Base-by-base conservation (phyloP, 2,888 invertebrate species). In the Parasteatoda lunata region DNA sequence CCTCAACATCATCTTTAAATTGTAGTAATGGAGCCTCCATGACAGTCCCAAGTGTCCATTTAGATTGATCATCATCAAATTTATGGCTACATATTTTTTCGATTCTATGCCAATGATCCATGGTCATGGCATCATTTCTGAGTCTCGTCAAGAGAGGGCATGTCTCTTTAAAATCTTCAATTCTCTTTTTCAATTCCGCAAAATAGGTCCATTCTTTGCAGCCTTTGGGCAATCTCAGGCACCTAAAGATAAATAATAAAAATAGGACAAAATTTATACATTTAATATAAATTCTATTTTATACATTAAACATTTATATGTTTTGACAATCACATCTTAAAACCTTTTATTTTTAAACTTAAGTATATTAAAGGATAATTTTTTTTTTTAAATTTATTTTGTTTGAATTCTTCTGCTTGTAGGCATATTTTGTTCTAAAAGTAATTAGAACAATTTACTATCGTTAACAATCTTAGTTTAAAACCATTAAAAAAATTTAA, bases 121-220 rank as follows among this genome's bases (percentile, higher is more conserved):
- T 94, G 91, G 96, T 95, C 95, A 96, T 95, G 1, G 96, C 94
- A 91, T 96, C 96, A 91, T 96, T 96, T 4, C 97, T 95, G 97
- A 97, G 97, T 89, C 97, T 91, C 91, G 97, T 96, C 51, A 97
- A 92, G 54, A 97, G 91, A 0, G 97, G 97, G 91, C 96, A 96
- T 8, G 95, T 96, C 91, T 97, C 95, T 91, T 95, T 97, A 91
- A 97, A 97, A 91, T 97, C 97, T 90, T 97, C 97, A 88, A 97
- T 97, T 92, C 96, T 97, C 89, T 95, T 95, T 91, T 96, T 97
- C 84, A 97, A 92, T 90, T 96, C 97, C 78, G 95, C 94, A 91
- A 93, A 97, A 0, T 97, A 97, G 0, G 96, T 96, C 97, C 97
- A 97, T 79, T 96, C 95, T 91, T 96, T 95, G 94, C 97, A 95